Evolutionary conservation across 1,140 invertebrate species (phyloP).

Genomic region (Frieseomelitta varia): DNA sequence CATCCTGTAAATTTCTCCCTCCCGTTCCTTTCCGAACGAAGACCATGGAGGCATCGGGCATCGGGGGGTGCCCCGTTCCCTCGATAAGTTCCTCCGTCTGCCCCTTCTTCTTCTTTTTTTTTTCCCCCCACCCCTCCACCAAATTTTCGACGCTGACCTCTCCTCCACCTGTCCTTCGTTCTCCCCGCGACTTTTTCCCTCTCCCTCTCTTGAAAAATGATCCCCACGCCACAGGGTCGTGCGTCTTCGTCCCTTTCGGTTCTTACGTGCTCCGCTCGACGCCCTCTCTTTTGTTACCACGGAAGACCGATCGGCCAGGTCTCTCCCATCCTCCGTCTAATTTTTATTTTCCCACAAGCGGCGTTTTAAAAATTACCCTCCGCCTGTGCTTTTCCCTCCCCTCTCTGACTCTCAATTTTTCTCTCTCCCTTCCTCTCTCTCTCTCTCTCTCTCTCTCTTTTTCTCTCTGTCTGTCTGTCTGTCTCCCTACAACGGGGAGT

Average conservation of each 20-base stretch:
- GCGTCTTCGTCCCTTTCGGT: conserved; percentile 36
- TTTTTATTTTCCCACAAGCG: conserved; percentile 79
- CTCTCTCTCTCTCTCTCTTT: neutral
- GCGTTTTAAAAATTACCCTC: conserved; percentile 78
- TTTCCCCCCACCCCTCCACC: conserved; percentile 30
- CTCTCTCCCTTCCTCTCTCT: neutral
- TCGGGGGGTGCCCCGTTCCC: conserved; percentile 5
- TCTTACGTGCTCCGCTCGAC: conserved; percentile 32
- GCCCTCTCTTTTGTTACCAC: conserved; percentile 14
- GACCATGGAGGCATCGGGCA: neutral
- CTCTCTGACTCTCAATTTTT: neutral
- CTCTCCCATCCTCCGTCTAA: conserved; percentile 62
- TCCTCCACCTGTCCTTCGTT: conserved; percentile 17
- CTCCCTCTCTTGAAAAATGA: conserved; percentile 66
- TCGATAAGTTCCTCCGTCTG: conserved; percentile 29
- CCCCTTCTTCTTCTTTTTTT: conserved; percentile 11
- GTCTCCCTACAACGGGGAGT: neutral
- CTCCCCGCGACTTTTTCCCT: conserved; percentile 38
- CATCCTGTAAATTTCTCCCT: conserved; percentile 70
- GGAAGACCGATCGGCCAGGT: conserved; percentile 60
- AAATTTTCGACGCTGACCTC: conserved; percentile 45
- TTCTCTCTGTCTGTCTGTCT: neutral
- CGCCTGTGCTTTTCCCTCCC: conserved; percentile 21
- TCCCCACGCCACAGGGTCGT: conserved; percentile 3
- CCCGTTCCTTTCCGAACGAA: conserved; percentile 45